phyloP scores from a whole-genome alignment of 2,113 vertebrate species.

The Scytalopus superciliaris region DNA sequence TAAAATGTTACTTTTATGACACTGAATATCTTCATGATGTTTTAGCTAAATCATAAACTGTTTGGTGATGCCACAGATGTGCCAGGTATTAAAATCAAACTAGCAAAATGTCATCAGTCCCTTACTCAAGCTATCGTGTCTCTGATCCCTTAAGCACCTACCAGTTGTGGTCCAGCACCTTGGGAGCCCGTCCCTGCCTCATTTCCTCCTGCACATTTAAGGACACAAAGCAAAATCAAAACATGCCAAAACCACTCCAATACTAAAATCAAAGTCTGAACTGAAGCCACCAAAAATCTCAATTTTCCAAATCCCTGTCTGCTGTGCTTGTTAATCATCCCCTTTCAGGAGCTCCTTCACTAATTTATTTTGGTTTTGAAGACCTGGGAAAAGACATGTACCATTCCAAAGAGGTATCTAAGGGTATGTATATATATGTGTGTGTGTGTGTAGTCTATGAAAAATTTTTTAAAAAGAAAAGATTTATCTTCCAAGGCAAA shows the following conservation, averaged over 20 bases:
- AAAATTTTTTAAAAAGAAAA: neutral
- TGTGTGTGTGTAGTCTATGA: neutral
- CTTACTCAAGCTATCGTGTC: neutral
- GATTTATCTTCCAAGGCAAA: neutral
- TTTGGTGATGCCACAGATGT: slow-evolving; percentile 59
- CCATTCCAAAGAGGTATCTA: neutral
- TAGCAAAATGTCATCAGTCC: neutral
- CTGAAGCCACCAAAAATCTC: neutral
- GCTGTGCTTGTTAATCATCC: neutral
- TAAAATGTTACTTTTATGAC: slow-evolving; percentile 69
- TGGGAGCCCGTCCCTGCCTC: neutral
- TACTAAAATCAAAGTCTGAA: neutral
- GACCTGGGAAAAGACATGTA: neutral
- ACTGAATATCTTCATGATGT: slow-evolving; percentile 62
- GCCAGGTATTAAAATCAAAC: slow-evolving; percentile 17
- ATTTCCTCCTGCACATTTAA: neutral
- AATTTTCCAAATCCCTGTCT: neutral
- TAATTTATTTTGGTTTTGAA: neutral
- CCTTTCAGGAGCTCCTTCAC: neutral
- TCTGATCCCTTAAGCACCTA: neutral
- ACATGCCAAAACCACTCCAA: neutral
- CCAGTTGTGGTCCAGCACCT: neutral
- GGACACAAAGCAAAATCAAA: slow-evolving; percentile 11
- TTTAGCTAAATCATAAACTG: slow-evolving; percentile 56
- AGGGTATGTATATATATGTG: rapidly evolving